phyloP scores from a whole-genome alignment of 2,797 vertebrate species.

The Lycodopsis pacificus region DNA sequence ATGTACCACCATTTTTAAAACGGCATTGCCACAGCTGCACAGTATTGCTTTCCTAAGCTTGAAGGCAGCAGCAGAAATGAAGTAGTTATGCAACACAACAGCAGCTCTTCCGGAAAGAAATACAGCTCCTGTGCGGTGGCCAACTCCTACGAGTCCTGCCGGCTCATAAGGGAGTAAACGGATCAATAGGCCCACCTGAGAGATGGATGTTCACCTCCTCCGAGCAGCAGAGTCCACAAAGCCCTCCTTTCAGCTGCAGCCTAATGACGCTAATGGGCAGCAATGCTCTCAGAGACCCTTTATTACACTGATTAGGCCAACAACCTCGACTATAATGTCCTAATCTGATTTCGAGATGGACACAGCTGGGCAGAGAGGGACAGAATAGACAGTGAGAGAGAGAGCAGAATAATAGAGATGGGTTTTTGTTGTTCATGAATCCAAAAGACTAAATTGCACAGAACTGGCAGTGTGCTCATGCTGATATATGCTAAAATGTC shows the following conservation, averaged over 20 bases:
- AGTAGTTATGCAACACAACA: conserved; percentile 51
- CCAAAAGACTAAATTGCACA: conserved; percentile 24
- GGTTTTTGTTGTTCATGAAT: conserved; percentile 32
- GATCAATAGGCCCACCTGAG: conserved; percentile 79
- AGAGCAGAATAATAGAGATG: conserved; percentile 37
- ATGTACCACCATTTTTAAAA: not conserved
- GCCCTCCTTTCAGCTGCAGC: conserved; percentile 67
- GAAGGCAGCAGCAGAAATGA: conserved; percentile 34
- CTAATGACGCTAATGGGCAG: conserved; percentile 79
- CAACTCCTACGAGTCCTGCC: conserved; percentile 62
- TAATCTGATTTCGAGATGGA: conserved; percentile 81
- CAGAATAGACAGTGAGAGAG: conserved; percentile 11
- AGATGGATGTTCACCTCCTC: conserved; percentile 70
- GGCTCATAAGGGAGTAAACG: conserved; percentile 75
- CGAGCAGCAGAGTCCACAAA: conserved; percentile 64
- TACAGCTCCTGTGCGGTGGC: conserved; percentile 41
- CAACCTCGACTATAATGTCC: conserved; percentile 77
- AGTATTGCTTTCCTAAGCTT: conserved; percentile 28
- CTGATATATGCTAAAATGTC: conserved; percentile 47
- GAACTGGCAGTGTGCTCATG: conserved; percentile 6
- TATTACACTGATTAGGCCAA: conserved; percentile 79
- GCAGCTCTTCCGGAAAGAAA: conserved; percentile 30
- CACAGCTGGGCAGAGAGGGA: conserved; percentile 53
- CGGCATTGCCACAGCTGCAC: not conserved
- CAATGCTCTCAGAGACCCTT: conserved; percentile 77